phyloP scores from a whole-genome alignment of 2,113 vertebrate species.

The Cyanoderma ruficeps region DNA sequence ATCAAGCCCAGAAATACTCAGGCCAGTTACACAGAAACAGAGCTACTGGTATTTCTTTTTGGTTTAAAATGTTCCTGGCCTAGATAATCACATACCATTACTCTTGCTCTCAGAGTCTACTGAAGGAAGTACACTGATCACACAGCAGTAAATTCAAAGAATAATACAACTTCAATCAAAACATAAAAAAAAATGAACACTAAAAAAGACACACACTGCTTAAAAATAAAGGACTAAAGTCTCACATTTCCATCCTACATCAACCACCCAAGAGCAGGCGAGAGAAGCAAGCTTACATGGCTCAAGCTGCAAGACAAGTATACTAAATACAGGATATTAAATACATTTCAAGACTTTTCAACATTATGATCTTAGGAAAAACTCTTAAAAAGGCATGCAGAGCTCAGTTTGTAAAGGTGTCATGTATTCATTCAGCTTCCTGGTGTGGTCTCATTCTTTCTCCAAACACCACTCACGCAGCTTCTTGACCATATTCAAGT shows the following conservation, averaged over 20 bases:
- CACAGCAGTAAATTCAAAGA: background rate
- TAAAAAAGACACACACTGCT: background rate
- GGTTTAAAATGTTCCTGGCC: background rate
- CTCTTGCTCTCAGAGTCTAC: background rate
- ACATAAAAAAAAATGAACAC: background rate
- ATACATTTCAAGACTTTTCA: background rate
- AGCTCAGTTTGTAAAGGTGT: background rate
- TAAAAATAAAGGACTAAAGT: background rate
- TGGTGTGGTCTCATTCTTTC: background rate
- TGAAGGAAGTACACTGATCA: background rate
- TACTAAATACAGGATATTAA: background rate
- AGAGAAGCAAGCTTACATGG: background rate
- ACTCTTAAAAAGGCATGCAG: background rate
- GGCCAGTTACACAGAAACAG: background rate
- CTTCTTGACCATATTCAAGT: background rate
- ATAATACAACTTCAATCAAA: background rate
- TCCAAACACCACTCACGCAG: background rate
- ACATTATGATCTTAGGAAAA: background rate
- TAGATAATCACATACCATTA: background rate
- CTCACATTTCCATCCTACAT: background rate
- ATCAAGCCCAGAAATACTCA: background rate
- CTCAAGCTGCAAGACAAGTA: background rate
- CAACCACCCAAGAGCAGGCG: background rate
- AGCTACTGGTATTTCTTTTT: background rate
- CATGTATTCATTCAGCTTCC: background rate